Evolutionary conservation across 2,888 invertebrate genomes (phyloP).

Genomic region (Acleris laterana): DNA sequence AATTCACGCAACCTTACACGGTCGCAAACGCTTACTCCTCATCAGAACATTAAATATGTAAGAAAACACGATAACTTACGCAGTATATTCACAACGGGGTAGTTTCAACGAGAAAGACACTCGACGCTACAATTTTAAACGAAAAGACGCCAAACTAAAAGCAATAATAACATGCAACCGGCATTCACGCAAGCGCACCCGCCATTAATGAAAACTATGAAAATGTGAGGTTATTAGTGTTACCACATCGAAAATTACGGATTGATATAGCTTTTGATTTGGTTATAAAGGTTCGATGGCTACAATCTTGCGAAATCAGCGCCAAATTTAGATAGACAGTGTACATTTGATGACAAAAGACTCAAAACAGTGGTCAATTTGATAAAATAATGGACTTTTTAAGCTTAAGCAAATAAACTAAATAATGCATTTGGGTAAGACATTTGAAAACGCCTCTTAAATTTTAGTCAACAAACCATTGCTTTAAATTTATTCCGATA

Average conservation of each 20-base stretch:
- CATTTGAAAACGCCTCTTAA: constrained; percentile 1
- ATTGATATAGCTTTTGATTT: constrained; percentile 2
- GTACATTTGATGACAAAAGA: neutral
- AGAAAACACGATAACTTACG: constrained; percentile 37
- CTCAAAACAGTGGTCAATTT: neutral
- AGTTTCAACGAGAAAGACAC: constrained; percentile 56
- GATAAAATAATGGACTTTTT: neutral
- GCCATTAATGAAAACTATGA: constrained; percentile 60
- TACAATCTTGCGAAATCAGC: no score
- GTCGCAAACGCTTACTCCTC: constrained; percentile 46
- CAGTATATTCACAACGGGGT: constrained; percentile 46
- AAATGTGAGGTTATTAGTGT: constrained; percentile 63
- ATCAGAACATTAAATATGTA: constrained; percentile 44
- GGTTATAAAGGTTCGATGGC: no score
- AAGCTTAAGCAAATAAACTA: no score
- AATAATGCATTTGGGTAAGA: neutral
- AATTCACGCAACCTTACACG: constrained; percentile 55
- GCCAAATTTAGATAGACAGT: neutral
- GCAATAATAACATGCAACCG: constrained; percentile 79
- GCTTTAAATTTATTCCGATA: no score
- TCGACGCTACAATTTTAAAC: constrained; percentile 55
- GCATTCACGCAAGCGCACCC: constrained; percentile 83
- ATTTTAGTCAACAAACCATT: neutral
- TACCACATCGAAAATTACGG: constrained; percentile 47
- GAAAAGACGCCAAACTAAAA: constrained; percentile 75